These are phyloP conservation scores for Uromys caudimaculatus DNA, from an alignment of 2,797 vertebrate species.

Conservation along the genomic window DNA sequence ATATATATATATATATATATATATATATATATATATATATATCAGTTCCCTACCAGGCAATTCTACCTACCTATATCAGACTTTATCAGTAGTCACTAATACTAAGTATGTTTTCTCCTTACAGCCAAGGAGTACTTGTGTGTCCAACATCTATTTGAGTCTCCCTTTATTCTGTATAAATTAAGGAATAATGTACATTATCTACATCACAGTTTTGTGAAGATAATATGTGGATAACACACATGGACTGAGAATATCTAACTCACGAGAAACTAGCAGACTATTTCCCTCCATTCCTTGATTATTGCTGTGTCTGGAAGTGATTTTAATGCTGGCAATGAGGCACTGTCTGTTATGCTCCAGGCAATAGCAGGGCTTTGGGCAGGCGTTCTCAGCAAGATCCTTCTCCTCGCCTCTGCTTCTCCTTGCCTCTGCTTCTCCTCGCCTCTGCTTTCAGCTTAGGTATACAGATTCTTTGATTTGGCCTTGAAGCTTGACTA, in stretches of 20 bases:
- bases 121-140: background rate
- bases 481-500: background rate
- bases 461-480: background rate
- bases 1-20: too few relatives aligned
- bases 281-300: background rate
- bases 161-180: background rate
- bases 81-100: background rate
- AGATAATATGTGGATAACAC: background rate
- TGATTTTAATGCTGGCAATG: background rate
- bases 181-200: constrained; percentile 54
- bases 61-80: background rate
- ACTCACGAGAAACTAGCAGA: background rate
- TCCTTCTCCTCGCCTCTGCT: background rate
- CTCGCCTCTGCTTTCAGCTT: background rate
- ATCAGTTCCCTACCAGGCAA: background rate
- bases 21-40: too few relatives aligned
- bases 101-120: constrained; percentile 6
- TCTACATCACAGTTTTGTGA: background rate
- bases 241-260: background rate
- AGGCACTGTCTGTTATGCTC: constrained; percentile 16
- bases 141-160: background rate
- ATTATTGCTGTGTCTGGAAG: constrained; percentile 13
- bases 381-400: background rate
- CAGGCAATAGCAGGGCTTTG: background rate
- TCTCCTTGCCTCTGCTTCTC: too few relatives aligned